These are phyloP conservation scores for Bembecia ichneumoniformis DNA, from an alignment of 2,888 invertebrate species.

Conservation along the genomic window DNA sequence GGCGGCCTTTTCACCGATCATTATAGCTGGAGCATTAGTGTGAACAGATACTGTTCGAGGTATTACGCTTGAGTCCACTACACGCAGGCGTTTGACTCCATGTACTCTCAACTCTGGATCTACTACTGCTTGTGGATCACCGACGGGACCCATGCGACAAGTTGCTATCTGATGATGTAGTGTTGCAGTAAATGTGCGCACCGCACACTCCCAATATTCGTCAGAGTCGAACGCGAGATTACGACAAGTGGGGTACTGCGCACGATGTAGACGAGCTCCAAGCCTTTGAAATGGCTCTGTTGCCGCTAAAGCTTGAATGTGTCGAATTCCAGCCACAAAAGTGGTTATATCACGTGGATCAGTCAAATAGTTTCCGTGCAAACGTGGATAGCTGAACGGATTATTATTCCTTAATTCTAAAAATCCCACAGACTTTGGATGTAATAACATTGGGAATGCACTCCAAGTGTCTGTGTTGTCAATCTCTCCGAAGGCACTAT, in stretches of 20 bases:
- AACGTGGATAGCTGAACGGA: conserved; percentile 75
- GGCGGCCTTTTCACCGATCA: conserved; percentile 73
- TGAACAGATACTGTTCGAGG: conserved; percentile 68
- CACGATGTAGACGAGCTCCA: conserved; percentile 65
- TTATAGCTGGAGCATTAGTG: conserved; percentile 69
- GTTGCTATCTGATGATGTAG: conserved; percentile 78
- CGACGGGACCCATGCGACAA: conserved; percentile 75
- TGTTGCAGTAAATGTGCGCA: conserved; percentile 73
- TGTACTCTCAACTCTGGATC: conserved; percentile 70
- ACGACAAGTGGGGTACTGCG: conserved; percentile 74
- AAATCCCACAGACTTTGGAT: conserved; percentile 79
- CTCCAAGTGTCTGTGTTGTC: conserved; percentile 63
- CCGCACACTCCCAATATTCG: conserved; percentile 77
- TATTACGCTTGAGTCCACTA: conserved; percentile 69
- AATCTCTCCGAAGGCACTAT: conserved; percentile 51
- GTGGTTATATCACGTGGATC: conserved; percentile 76
- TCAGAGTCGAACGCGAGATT: conserved; percentile 61
- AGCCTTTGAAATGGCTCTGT: conserved; percentile 65
- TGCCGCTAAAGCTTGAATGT: conserved; percentile 55
- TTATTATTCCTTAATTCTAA: conserved; percentile 75
- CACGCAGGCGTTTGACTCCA: conserved; percentile 58
- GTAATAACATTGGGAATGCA: conserved; percentile 75
- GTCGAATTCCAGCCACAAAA: conserved; percentile 72
- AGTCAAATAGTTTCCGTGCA: conserved; percentile 79
- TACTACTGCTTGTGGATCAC: conserved; percentile 75